Conservation (phyloP, 2,113 vertebrate genomes). For the Heteronetta atricapilla region DNA sequence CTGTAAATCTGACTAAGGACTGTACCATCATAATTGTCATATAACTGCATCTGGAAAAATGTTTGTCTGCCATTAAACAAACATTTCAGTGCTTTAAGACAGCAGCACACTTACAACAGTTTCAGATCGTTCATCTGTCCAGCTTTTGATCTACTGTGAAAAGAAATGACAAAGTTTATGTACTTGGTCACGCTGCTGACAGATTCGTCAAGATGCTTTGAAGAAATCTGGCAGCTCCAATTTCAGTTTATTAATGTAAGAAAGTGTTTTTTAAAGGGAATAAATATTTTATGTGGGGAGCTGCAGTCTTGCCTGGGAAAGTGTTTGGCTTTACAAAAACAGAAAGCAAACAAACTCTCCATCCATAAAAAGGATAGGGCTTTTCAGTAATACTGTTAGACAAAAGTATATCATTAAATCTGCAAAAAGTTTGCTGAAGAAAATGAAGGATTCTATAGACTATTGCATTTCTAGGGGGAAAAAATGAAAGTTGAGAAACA, state of each 20-base stretch:
- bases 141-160: conserved; percentile 43
- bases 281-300: conserved; percentile 15
- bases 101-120: not conserved
- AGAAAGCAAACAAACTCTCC: not conserved
- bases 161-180: conserved; percentile 46
- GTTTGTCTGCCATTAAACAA: conserved; percentile 32
- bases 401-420: not conserved
- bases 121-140: conserved; percentile 3
- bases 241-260: conserved; percentile 55
- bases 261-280: conserved; percentile 35
- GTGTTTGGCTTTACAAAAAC: conserved; percentile 2
- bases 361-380: not conserved
- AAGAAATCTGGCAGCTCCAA: conserved; percentile 37
- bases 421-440: not conserved
- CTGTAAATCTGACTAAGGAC: not conserved
- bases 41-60: conserved; percentile 22
- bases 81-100: not conserved
- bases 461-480: not conserved
- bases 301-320: not conserved
- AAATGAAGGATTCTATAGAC: not conserved
- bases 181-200: not conserved
- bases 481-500: not conserved
- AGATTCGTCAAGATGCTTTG: conserved; percentile 28
- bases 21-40: not conserved
- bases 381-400: not conserved